Evolutionary conservation across 1,140 invertebrate genomes (phyloP).

Genomic region (Forficula auricularia): DNA sequence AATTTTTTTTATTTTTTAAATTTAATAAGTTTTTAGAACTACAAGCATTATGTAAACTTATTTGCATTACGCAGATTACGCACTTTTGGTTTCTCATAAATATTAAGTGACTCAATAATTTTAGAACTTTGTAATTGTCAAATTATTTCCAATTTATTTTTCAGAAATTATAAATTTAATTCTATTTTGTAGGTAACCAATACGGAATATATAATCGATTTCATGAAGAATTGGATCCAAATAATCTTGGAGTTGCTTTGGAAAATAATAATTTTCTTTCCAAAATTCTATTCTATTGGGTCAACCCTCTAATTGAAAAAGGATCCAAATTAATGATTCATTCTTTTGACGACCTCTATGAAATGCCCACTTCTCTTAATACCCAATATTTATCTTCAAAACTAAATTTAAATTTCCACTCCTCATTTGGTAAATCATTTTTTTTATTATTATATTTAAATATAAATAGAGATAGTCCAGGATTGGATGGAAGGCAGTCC

Average conservation of each 20-base stretch:
- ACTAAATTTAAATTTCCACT: constrained; percentile 28
- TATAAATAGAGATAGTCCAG: too few species aligned
- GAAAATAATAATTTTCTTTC: constrained; percentile 51
- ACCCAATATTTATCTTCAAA: constrained; percentile 37
- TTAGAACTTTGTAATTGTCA: too few species aligned
- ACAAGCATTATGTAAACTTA: too few species aligned
- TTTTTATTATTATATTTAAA: constrained; percentile 25
- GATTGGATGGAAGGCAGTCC: too few species aligned
- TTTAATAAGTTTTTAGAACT: too few species aligned
- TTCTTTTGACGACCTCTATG: constrained; percentile 64
- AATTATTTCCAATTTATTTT: constrained; percentile 18
- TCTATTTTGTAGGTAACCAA: constrained; percentile 17
- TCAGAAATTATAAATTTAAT: constrained; percentile 27
- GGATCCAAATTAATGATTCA: constrained; percentile 54
- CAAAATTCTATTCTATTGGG: constrained; percentile 72
- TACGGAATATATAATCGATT: constrained; percentile 36
- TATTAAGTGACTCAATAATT: too few species aligned
- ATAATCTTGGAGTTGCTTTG: constrained; percentile 60
- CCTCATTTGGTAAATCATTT: constrained; percentile 23
- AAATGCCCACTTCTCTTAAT: constrained; percentile 54
- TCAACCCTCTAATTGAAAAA: constrained; percentile 66
- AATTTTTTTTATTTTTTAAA: too few species aligned
- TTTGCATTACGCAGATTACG: too few species aligned
- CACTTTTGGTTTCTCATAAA: too few species aligned
- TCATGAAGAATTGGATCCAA: constrained; percentile 43